Percentiles rank a stretch among this genome's conserved stretches.
These are phyloP conservation scores for Keiferia lycopersicella DNA, from an alignment of 2,888 invertebrate genomes.

Conservation along the genomic window DNA sequence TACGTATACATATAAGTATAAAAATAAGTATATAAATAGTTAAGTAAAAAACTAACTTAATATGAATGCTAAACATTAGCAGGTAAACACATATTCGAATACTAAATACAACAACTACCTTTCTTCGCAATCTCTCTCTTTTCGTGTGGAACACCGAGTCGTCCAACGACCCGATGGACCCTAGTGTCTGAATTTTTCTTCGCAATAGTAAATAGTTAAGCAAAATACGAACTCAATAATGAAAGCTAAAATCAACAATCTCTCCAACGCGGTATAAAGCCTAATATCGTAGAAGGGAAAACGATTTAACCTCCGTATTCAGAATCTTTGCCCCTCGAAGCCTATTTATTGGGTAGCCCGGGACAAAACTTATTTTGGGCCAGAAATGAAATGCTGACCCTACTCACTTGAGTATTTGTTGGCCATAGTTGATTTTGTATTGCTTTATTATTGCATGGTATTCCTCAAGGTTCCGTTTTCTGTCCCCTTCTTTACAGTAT, in stretches of 20 bases:
- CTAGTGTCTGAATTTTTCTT: too few relatives aligned
- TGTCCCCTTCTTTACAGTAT: too few relatives aligned
- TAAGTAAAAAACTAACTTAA: neutral
- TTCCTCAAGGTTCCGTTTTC: too few relatives aligned
- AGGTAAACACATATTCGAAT: too few relatives aligned
- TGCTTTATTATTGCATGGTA: neutral
- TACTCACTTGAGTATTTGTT: neutral
- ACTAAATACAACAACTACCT: too few relatives aligned
- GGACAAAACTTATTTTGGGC: conserved; percentile 5
- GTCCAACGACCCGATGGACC: too few relatives aligned
- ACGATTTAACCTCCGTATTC: conserved; percentile 10
- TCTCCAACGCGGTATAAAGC: neutral
- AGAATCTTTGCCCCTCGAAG: neutral
- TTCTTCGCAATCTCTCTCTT: too few relatives aligned
- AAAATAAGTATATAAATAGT: too few relatives aligned
- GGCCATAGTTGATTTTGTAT: neutral
- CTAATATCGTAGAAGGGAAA: conserved; percentile 1
- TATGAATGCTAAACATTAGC: too few relatives aligned
- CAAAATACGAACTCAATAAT: neutral
- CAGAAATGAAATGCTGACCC: conserved; percentile 13
- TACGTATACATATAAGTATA: too few relatives aligned
- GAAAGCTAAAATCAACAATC: neutral
- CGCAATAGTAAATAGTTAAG: neutral
- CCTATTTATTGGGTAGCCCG: conserved; percentile 7
- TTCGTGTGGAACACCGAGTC: too few relatives aligned